phyloP scores from a whole-genome alignment of 2,797 vertebrate genomes.

The Sebastes matsubarae region DNA sequence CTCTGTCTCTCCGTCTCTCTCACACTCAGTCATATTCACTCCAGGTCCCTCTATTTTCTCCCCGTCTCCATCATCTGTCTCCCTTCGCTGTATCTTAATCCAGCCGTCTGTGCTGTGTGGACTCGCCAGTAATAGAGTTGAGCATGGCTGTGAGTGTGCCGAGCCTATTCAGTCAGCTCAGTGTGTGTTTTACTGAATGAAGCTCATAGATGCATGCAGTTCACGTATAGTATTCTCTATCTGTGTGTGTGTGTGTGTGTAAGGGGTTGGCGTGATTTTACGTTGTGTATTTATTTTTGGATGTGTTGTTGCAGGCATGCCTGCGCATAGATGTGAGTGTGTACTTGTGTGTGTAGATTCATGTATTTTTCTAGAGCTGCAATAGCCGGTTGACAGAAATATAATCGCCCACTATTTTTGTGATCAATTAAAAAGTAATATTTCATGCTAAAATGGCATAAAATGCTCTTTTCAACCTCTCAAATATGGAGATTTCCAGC shows the following conservation, averaged over 20 bases:
- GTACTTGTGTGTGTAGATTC: not conserved
- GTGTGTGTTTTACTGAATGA: conserved; percentile 22
- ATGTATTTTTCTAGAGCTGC: not conserved
- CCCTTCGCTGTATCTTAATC: conserved; percentile 47
- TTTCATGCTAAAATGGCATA: too few species aligned
- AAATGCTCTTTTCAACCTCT: too few species aligned
- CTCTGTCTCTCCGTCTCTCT: not conserved
- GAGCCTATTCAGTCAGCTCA: conserved; percentile 7
- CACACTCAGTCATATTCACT: conserved; percentile 17
- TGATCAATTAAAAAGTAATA: too few species aligned
- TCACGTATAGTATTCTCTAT: not conserved
- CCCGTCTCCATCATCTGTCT: conserved; percentile 37
- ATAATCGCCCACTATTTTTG: too few species aligned
- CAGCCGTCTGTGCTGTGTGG: conserved; percentile 7
- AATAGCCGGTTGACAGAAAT: too few species aligned
- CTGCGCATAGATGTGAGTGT: not conserved
- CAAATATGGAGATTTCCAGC: too few species aligned
- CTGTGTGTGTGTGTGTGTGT: not conserved
- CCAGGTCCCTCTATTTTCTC: conserved; percentile 29
- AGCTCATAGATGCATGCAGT: not conserved
- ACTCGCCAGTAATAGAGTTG: conserved; percentile 45
- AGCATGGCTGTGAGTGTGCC: not conserved
- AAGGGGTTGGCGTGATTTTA: not conserved
- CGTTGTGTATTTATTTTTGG: not conserved
- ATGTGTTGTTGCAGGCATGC: not conserved